A percentile compares a stretch with the other conserved stretches of the same genome.
These are phyloP conservation scores for Oasisia sp. DNA, from an alignment of 2,888 invertebrate species.

Conservation along the genomic window DNA sequence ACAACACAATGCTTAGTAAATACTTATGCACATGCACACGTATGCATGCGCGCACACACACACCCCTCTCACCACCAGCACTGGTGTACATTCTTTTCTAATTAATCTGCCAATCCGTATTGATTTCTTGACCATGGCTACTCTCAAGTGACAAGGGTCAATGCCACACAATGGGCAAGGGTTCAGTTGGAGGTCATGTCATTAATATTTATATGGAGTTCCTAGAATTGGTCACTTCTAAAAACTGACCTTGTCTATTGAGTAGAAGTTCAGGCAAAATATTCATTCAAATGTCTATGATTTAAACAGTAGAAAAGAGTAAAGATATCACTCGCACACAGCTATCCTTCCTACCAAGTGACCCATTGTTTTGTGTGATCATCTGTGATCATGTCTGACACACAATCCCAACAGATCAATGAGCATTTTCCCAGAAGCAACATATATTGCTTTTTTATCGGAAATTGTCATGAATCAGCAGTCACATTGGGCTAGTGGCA, in stretches of 20 bases:
- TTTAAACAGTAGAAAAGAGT: background rate
- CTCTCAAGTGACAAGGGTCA: background rate
- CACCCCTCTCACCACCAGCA: background rate
- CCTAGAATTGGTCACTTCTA: background rate
- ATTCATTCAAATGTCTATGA: background rate
- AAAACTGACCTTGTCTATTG: background rate
- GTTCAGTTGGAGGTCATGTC: background rate
- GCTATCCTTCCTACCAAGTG: background rate
- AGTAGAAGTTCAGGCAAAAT: background rate
- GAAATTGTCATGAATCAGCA: conserved; percentile 6
- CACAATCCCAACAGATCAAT: background rate
- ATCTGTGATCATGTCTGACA: background rate
- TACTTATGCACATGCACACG: background rate
- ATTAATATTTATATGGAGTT: conserved; percentile 8
- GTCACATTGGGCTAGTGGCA: background rate
- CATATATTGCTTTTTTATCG: background rate
- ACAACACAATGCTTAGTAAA: background rate
- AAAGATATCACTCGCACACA: background rate
- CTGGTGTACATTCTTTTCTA: background rate
- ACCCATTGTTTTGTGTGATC: background rate
- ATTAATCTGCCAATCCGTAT: background rate
- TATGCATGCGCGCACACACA: background rate
- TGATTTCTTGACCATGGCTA: background rate
- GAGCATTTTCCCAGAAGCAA: background rate
- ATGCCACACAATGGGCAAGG: background rate